These are phyloP conservation scores for Drosophila leonis DNA, from an alignment of 2,888 invertebrate genomes.

Conservation along the genomic window DNA sequence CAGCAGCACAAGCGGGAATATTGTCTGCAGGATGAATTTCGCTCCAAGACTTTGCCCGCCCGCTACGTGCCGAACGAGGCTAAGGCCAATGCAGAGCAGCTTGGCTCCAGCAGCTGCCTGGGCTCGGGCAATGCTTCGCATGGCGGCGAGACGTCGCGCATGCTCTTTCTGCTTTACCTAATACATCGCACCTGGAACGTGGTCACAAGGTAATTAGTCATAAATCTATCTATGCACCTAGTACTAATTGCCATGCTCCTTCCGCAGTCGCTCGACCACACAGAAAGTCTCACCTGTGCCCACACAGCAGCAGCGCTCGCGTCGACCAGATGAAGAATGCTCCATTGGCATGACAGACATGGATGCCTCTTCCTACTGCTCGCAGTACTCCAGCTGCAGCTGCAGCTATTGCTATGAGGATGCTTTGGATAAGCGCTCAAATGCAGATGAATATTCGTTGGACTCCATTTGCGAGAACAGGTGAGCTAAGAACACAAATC, in stretches of 20 bases:
- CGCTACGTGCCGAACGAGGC: conserved; percentile 50
- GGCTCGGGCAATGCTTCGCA: conserved; percentile 60
- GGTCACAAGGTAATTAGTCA: conserved; percentile 86
- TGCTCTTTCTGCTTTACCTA: conserved; percentile 89
- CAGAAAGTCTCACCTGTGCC: conserved; percentile 33
- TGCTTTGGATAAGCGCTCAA: conserved; percentile 85
- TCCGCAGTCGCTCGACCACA: conserved; percentile 44
- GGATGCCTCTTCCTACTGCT: conserved; percentile 86
- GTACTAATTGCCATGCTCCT: neutral
- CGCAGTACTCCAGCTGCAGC: conserved; percentile 88
- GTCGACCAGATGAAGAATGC: conserved; percentile 67
- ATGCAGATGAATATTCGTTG: conserved; percentile 77
- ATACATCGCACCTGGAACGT: conserved; percentile 90
- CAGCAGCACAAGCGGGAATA: conserved; percentile 72
- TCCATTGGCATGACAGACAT: conserved; percentile 81
- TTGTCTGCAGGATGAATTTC: conserved; percentile 67
- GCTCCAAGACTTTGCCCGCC: conserved; percentile 81
- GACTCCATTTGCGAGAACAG: conserved; percentile 80
- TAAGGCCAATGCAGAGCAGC: conserved; percentile 3
- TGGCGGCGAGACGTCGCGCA: conserved; percentile 87
- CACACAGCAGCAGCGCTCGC: conserved; percentile 29
- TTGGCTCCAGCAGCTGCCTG: conserved; percentile 69
- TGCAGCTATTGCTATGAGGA: conserved; percentile 88
- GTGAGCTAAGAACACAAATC: conserved; percentile 67
- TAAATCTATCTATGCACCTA: neutral